Conservation (phyloP, 2,888 invertebrate species). For the Operophtera brumata region DNA sequence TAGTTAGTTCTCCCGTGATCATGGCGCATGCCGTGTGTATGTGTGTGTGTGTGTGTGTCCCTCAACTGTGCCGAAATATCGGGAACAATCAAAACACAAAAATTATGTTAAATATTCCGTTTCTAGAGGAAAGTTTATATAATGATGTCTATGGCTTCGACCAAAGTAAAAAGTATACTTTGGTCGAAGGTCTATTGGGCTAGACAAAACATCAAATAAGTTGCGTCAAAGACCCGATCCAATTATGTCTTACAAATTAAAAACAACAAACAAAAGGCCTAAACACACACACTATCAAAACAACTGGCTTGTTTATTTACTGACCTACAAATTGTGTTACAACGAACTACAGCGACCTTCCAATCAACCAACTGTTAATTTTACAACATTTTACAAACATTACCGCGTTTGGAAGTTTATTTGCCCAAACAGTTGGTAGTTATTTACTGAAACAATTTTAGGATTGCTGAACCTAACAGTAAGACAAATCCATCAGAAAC, state of each 20-base stretch:
- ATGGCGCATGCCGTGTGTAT: too few species aligned
- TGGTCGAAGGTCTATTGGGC: too few species aligned
- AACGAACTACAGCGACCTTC: slow-evolving; percentile 9
- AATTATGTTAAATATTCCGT: too few species aligned
- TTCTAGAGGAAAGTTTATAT: too few species aligned
- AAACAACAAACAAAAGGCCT: slow-evolving; percentile 1
- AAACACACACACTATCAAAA: slow-evolving; percentile 13
- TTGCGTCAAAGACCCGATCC: background rate
- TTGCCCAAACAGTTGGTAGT: slow-evolving; percentile 7
- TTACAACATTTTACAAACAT: slow-evolving; percentile 9
- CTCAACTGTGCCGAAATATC: too few species aligned
- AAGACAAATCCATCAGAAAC: too few species aligned
- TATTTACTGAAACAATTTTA: slow-evolving; percentile 13
- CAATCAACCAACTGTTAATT: slow-evolving; percentile 17
- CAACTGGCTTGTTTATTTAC: slow-evolving; percentile 1
- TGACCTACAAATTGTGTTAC: slow-evolving; percentile 19
- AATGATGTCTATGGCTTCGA: too few species aligned
- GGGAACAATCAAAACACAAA: too few species aligned
- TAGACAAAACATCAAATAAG: background rate
- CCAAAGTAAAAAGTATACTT: background rate
- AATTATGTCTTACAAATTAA: slow-evolving; percentile 2
- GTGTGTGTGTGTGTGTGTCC: too few species aligned
- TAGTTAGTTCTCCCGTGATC: too few species aligned
- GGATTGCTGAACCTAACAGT: background rate
- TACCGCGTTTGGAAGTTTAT: background rate